Conservation (phyloP, 2,888 invertebrate genomes). For the Lomographa bimaculata region DNA sequence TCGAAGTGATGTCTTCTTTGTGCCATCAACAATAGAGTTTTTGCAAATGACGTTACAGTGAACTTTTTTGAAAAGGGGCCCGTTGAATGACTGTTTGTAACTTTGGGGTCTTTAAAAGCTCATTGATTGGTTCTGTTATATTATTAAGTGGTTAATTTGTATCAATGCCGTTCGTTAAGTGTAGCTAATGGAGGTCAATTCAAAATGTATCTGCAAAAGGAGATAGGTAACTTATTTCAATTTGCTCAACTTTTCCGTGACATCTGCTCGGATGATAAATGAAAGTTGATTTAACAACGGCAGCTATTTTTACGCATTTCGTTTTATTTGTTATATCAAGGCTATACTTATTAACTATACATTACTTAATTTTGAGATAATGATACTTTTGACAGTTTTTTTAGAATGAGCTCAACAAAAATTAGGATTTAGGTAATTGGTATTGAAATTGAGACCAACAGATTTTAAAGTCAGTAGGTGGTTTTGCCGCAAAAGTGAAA, state of each 20-base stretch:
- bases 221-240: neutral
- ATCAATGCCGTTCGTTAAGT: conserved; percentile 54
- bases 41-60: conserved; percentile 71
- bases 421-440: too few species aligned
- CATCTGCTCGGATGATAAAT: neutral
- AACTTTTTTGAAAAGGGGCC: conserved; percentile 57
- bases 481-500: too few species aligned
- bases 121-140: conserved; percentile 67
- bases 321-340: too few species aligned
- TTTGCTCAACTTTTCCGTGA: neutral
- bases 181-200: conserved; percentile 30
- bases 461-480: too few species aligned
- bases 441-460: too few species aligned
- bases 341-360: too few species aligned
- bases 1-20: conserved; percentile 75
- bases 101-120: conserved; percentile 60
- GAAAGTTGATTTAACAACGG: too few species aligned
- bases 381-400: too few species aligned
- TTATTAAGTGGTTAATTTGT: conserved; percentile 70
- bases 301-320: too few species aligned
- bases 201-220: conserved; percentile 13
- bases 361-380: too few species aligned
- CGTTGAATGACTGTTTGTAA: conserved; percentile 61
- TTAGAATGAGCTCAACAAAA: too few species aligned
- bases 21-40: conserved; percentile 71